These are phyloP conservation scores for Dascillus cervinus DNA, from an alignment of 2,888 invertebrate genomes.

Conservation along the genomic window DNA sequence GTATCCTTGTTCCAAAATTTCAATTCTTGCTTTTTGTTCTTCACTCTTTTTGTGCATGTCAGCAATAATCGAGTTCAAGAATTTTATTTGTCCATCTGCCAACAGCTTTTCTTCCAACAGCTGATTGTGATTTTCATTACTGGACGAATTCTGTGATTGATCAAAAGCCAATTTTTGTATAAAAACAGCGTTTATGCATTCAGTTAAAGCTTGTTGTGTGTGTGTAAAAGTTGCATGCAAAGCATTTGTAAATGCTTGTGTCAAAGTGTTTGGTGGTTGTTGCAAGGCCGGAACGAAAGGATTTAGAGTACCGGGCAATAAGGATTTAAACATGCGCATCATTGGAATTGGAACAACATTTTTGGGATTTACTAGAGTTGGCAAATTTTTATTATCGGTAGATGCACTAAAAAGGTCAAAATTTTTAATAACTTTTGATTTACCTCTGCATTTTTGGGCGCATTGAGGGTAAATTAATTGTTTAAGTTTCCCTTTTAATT, in stretches of 20 bases:
- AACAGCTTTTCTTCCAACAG: conserved; percentile 56
- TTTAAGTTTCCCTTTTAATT: conserved; percentile 2
- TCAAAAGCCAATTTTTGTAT: conserved; percentile 14
- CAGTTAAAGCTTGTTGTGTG: conserved; percentile 19
- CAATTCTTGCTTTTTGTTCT: conserved; percentile 68
- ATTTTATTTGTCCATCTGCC: conserved; percentile 71
- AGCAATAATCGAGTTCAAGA: conserved; percentile 93
- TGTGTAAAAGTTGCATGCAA: conserved; percentile 14
- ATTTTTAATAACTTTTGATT: neutral
- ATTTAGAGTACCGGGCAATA: conserved; percentile 6
- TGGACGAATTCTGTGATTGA: conserved; percentile 11
- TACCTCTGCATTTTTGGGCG: neutral
- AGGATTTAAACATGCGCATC: conserved; percentile 14
- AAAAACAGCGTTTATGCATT: conserved; percentile 20
- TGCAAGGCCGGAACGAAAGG: conserved; percentile 4
- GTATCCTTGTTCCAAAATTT: conserved; percentile 65
- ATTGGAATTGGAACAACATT: conserved; percentile 14
- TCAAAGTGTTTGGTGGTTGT: conserved; percentile 3
- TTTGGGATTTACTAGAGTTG: conserved; percentile 2
- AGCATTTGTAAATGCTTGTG: conserved; percentile 6
- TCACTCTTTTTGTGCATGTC: conserved; percentile 93
- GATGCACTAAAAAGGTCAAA: too few relatives aligned
- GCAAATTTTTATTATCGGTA: too few relatives aligned
- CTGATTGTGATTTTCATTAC: conserved; percentile 30
- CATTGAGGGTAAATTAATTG: neutral